Percentiles rank a stretch among this genome's conserved stretches.
Conservation (phyloP, 2,113 vertebrate genomes). For the Hemicordylus capensis region DNA sequence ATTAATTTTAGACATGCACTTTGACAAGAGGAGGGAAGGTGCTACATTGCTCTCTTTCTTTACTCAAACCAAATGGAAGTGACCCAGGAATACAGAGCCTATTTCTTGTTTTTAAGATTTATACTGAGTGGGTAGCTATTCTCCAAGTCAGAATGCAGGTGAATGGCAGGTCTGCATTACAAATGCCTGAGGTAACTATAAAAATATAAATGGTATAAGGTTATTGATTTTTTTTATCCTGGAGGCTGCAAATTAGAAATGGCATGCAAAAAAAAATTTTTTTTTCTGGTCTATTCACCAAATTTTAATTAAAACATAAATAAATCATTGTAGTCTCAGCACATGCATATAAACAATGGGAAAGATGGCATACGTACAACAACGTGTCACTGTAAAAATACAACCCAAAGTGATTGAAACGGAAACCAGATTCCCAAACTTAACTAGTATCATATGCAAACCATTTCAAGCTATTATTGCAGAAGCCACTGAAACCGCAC, state of each 20-base stretch:
- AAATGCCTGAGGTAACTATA: conserved; percentile 61
- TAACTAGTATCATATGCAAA: conserved; percentile 71
- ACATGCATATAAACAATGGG: conserved; percentile 80
- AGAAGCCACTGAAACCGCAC: conserved; percentile 68
- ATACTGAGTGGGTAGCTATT: conserved; percentile 29
- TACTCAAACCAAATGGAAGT: conserved; percentile 53
- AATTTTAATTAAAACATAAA: conserved; percentile 86
- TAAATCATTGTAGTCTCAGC: conserved; percentile 79
- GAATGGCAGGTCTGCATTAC: conserved; percentile 58
- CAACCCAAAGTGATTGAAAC: conserved; percentile 65
- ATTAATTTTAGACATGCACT: conserved; percentile 37
- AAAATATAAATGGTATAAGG: conserved; percentile 56
- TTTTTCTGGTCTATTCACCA: conserved; percentile 73
- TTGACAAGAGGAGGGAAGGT: conserved; percentile 26
- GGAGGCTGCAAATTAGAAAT: conserved; percentile 77
- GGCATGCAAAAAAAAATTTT: conserved; percentile 55
- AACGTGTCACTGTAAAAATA: conserved; percentile 75
- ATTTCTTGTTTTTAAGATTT: conserved; percentile 43
- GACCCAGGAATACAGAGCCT: conserved; percentile 40
- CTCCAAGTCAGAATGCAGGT: conserved; percentile 2
- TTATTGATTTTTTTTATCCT: conserved; percentile 61
- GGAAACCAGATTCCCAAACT: conserved; percentile 75
- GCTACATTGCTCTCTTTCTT: conserved; percentile 36
- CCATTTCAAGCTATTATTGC: conserved; percentile 43
- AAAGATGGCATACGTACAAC: conserved; percentile 77